Conservation (phyloP, 2,888 invertebrate species). For the Drosophila testacea region DNA sequence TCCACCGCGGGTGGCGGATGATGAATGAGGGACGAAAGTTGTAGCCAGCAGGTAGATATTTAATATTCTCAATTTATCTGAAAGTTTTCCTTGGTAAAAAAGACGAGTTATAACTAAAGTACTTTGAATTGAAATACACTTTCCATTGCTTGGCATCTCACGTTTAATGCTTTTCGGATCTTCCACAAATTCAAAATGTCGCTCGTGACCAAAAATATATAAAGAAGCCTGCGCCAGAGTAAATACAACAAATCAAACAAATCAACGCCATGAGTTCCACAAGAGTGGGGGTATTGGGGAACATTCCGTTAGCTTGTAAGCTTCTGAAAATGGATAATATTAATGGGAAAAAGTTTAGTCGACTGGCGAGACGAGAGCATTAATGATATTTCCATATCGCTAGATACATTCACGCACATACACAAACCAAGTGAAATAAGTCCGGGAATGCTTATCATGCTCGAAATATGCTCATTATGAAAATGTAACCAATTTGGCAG, state of each 20-base stretch:
- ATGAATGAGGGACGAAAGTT: background rate
- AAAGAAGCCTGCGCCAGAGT: conserved; percentile 58
- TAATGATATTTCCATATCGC: conserved; percentile 62
- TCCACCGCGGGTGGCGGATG: conserved; percentile 63
- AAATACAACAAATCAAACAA: conserved; percentile 61
- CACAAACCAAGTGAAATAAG: background rate
- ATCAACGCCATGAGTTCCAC: conserved; percentile 42
- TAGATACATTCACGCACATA: conserved; percentile 21
- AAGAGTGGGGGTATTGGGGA: conserved; percentile 26
- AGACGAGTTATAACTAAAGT: conserved; percentile 1
- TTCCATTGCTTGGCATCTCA: conserved; percentile 11
- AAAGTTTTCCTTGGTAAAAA: background rate
- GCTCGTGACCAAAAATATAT: conserved; percentile 46
- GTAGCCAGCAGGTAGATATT: conserved; percentile 20
- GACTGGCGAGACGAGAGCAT: conserved; percentile 35
- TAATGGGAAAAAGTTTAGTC: conserved; percentile 75
- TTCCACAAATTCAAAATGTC: background rate
- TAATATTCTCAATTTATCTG: background rate
- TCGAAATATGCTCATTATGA: conserved; percentile 64
- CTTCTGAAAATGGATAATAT: conserved; percentile 75
- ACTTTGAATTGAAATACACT: conserved; percentile 11
- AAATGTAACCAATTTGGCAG: conserved; percentile 71
- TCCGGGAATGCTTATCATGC: conserved; percentile 14
- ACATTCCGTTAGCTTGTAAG: conserved; percentile 60
- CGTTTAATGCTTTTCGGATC: background rate